Percentiles rank a stretch among this genome's conserved stretches.
Conservation (phyloP, 2,888 invertebrate genomes). For the Andrena fulva region DNA sequence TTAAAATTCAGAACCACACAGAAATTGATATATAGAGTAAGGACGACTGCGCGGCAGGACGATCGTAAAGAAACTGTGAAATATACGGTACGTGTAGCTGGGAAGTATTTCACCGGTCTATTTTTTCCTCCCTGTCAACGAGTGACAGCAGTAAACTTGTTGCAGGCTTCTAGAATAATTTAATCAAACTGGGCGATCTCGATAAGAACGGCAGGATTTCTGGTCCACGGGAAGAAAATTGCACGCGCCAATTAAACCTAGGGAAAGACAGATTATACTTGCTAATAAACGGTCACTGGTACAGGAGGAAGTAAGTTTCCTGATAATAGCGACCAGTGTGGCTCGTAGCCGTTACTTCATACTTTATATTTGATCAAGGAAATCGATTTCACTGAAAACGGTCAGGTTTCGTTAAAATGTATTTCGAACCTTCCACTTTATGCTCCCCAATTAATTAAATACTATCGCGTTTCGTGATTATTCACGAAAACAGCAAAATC, state of each 20-base stretch:
- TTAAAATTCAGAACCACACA: too few relatives aligned
- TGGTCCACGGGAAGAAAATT: constrained; percentile 22
- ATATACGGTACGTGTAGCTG: too few relatives aligned
- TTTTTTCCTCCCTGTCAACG: too few relatives aligned
- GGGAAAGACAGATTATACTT: constrained; percentile 26
- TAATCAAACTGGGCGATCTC: constrained; percentile 10
- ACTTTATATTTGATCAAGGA: not conserved
- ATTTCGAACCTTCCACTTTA: too few relatives aligned
- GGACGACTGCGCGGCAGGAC: not conserved
- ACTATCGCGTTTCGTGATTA: not conserved
- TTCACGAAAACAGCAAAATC: not conserved
- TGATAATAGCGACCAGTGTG: not conserved
- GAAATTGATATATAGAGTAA: constrained; percentile 1
- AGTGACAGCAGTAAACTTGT: not conserved
- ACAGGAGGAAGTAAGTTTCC: constrained; percentile 13
- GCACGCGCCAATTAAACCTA: constrained; percentile 19
- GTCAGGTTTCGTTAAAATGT: too few relatives aligned
- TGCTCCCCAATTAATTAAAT: too few relatives aligned
- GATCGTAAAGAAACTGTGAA: too few relatives aligned
- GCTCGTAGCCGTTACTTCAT: not conserved
- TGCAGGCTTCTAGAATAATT: not conserved
- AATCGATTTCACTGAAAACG: too few relatives aligned
- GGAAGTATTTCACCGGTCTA: too few relatives aligned
- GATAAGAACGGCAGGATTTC: constrained; percentile 22
- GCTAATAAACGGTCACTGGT: constrained; percentile 38